Base-by-base conservation (phyloP, 2,888 invertebrate genomes). In the Ptilodon capucinus region DNA sequence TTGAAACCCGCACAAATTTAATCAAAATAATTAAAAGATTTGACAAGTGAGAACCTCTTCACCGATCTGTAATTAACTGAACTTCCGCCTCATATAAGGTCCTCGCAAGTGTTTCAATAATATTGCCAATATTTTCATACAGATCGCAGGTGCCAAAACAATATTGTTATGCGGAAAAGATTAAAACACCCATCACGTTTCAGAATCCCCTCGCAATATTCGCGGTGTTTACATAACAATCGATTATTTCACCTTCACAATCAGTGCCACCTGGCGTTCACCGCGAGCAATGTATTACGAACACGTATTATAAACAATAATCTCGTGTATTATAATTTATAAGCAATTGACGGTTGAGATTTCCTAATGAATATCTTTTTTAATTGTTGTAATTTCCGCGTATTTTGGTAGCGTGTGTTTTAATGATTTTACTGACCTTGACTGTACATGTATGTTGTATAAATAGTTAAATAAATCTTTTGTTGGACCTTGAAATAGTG, bases 161-260 rank as follows among this genome's bases (percentile, higher is more conserved):
- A 40, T 8, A 30, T 39, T 4, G 19, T 39, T 14, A 38, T 38
- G 1, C 36, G 25, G 7, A 42, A 44, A 54, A 4, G 2, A 14
- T 6, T 11, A 3, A 16, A 46, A 35, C 16, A 21, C 44, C 44
- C 41, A 34, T 47, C 2, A 19, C 21, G 18, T 41, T 41, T 36
- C 11, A 11, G 21, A 42, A 14, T 44, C 23, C 16, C 48, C 47
- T 35, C 39, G 48, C 38, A 19, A 45, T 45, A 42, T 41, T 46
- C 36, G 2, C 9, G 14, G 16, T 59, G 36, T 56, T 60, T 35
- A 35, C 25, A 51, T 34, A 49, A 60, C 52, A 48, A 39, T 50
- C 1, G 28, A n/a, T 13, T 40, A 42, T 40, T 56, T 47, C 11
- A 25, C 18, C 9, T 18, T 25, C 17, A 30, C 17, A 25, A 14